Percentiles rank a stretch among this genome's conserved stretches.
Conservation (phyloP, 2,888 invertebrate genomes). For the Craniophora ligustri region DNA sequence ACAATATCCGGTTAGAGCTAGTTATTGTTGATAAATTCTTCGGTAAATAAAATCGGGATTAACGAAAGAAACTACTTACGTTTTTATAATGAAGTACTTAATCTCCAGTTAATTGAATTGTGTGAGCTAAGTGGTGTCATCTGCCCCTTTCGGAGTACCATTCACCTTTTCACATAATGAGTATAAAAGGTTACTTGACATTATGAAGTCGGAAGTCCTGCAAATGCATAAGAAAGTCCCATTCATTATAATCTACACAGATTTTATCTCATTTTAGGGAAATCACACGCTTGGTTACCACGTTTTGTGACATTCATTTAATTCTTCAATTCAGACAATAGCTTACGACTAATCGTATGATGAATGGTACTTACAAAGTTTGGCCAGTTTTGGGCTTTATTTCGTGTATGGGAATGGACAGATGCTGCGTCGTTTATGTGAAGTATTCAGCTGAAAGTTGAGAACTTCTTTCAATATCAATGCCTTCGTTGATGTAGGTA, state of each 20-base stretch:
- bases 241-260: constrained; percentile 45
- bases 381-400: constrained; percentile 18
- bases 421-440: constrained; percentile 22
- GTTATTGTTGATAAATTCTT: constrained; percentile 50
- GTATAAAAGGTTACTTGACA: constrained; percentile 30
- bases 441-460: constrained; percentile 12
- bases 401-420: constrained; percentile 15
- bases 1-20: constrained; percentile 61
- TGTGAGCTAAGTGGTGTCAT: constrained; percentile 58
- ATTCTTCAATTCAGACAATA: constrained; percentile 35
- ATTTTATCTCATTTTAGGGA: constrained; percentile 39
- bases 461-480: no score
- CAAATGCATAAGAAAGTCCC: constrained; percentile 19
- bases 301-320: constrained; percentile 31
- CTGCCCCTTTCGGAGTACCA: constrained; percentile 50
- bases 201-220: constrained; percentile 45
- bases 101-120: constrained; percentile 57
- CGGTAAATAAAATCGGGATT: constrained; percentile 54
- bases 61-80: constrained; percentile 49
- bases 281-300: constrained; percentile 42
- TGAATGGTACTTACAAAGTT: constrained; percentile 28
- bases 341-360: constrained; percentile 38
- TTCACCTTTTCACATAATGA: constrained; percentile 46
- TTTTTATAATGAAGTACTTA: constrained; percentile 52
- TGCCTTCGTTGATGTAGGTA: no score